Base-by-base conservation (phyloP, 2,888 invertebrate genomes). In the Tetragonula carbonaria region DNA sequence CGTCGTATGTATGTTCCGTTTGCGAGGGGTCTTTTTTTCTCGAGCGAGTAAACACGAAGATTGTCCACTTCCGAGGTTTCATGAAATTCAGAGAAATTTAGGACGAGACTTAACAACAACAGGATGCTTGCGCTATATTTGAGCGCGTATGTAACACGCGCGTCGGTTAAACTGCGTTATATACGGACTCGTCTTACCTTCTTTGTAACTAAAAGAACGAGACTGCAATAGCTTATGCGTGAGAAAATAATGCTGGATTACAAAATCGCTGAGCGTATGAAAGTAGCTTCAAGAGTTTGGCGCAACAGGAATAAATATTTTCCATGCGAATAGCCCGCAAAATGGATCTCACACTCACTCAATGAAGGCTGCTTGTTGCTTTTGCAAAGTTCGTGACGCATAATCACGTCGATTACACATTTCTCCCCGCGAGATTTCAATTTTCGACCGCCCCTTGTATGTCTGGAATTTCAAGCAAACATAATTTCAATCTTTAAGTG, bases 211-310 rank as follows among this genome's bases (percentile, higher is more conserved):
- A 33, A 74, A 70, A 38, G 28, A n/a, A 77, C 67, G 50, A 33
- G 38, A 55, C 78, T 72, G 78, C 74, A 75, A 77, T 51, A 67
- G 70, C 59, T 53, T 33, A 18, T 68, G 83, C 82, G 86, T 84
- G 83, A 83, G 87, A 86, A 77, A 87, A 84, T 80, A 78, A 79
- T 68, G 77, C 65, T 81, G 80, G 86, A 87, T 87, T 87, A 82
- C 83, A 84, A 86, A 86, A 87, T 78, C 78, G 51, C 33, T 59
- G 63, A 62, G 67, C 28, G 51, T 66, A 79, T 23, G 73, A 74
- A 78, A 71, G 65, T 51, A 59, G 57, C 65, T 18, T 13, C 18
- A 13, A 18, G 62, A 38, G 50, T 73, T 73, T 45, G 57, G 33
- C 51, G 73, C 55, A 68, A 75, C 55, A 68, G n/a, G 45, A 77